A percentile compares a stretch with the other conserved stretches of the same genome.
These are phyloP conservation scores for Polyergus mexicanus DNA, from an alignment of 1,140 invertebrate genomes.

Conservation along the genomic window DNA sequence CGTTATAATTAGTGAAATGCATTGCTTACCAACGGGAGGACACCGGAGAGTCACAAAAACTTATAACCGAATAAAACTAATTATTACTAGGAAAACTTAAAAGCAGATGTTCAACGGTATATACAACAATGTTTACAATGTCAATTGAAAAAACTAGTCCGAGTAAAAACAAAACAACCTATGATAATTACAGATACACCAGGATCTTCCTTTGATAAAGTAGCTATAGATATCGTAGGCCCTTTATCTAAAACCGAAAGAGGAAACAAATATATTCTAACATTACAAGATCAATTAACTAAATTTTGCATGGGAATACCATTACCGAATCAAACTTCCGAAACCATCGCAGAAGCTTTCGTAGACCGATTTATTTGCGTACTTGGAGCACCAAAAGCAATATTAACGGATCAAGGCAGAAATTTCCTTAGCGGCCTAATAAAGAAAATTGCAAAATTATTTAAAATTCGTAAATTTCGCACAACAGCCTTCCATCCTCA, in stretches of 20 bases:
- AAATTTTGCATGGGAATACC: constrained; percentile 47
- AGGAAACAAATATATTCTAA: constrained; percentile 49
- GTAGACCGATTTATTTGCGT: not conserved
- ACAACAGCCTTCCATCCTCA: not conserved
- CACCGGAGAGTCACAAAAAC: not conserved
- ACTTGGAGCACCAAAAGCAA: constrained; percentile 4
- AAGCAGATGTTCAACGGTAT: not conserved
- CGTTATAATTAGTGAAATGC: not conserved
- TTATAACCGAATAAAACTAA: not conserved
- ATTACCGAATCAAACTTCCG: not conserved
- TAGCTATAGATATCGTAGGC: constrained; percentile 51
- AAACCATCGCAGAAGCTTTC: constrained; percentile 48
- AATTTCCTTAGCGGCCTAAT: constrained; percentile 15
- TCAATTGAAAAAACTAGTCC: not conserved
- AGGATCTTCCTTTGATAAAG: not conserved
- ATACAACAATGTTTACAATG: not conserved
- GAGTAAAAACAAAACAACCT: too few relatives aligned
- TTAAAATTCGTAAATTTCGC: too few relatives aligned
- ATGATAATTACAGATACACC: not conserved
- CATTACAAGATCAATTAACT: constrained; percentile 66
- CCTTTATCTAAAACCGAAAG: constrained; percentile 12
- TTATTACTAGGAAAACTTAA: not conserved
- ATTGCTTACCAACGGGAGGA: not conserved
- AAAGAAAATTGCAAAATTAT: not conserved
- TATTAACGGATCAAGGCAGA: constrained; percentile 9